phyloP scores from a whole-genome alignment of 2,113 vertebrate genomes.

The Nothobranchius furzeri region DNA sequence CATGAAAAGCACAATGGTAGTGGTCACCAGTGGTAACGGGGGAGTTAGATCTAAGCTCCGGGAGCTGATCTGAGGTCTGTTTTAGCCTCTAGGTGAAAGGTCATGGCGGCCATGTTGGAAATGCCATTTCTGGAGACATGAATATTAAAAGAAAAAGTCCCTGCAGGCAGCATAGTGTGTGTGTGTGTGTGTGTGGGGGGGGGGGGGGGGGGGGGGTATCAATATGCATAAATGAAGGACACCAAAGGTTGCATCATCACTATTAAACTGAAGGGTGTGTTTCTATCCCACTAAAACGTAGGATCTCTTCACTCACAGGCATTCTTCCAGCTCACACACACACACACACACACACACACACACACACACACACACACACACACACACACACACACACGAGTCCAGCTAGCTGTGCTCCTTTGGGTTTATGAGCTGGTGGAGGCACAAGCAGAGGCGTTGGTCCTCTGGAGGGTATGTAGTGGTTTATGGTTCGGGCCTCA shows the following conservation, averaged over 20 bases:
- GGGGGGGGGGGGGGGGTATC: background rate
- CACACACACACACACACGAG: slow-evolving; percentile 30
- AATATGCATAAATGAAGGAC: slow-evolving; percentile 53
- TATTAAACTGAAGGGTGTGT: slow-evolving; percentile 27
- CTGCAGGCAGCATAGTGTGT: slow-evolving; percentile 32
- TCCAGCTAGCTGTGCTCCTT: slow-evolving; percentile 2
- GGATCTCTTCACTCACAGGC: slow-evolving; percentile 51
- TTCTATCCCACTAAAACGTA: slow-evolving; percentile 23
- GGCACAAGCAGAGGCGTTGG: slow-evolving; percentile 16
- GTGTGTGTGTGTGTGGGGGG: slow-evolving; percentile 14
- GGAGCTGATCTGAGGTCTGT: background rate
- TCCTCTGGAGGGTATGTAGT: slow-evolving; percentile 38
- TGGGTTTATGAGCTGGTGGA: background rate
- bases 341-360: slow-evolving; percentile 7
- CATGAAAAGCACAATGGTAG: no score
- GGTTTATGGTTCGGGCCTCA: slow-evolving; percentile 36
- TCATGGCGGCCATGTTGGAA: background rate
- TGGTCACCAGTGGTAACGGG: no score
- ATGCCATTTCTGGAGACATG: slow-evolving; percentile 30
- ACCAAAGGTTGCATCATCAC: slow-evolving; percentile 57
- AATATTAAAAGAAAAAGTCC: slow-evolving; percentile 54
- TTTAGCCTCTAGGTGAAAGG: background rate
- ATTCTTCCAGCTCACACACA: slow-evolving; percentile 46
- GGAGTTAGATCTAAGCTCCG: slow-evolving; percentile 6
- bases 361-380: no score